Base-by-base conservation (phyloP, 2,113 vertebrate species). In the Microtus pennsylvanicus region DNA sequence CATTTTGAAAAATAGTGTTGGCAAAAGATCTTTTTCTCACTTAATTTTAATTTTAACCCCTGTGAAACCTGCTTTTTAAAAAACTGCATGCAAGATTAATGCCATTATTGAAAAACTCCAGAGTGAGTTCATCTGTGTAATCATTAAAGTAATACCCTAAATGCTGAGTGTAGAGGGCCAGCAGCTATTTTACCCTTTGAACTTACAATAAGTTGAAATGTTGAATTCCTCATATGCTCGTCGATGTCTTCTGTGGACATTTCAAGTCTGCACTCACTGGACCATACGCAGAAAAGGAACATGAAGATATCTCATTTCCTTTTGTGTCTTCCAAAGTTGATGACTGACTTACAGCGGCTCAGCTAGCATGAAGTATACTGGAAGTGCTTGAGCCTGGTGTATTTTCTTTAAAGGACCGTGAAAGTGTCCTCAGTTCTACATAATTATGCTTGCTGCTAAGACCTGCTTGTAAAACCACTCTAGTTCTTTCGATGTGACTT, bases 171-270 rank as follows among this genome's bases (percentile, higher is more conserved):
- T 86, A 85, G 26, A 93, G 78, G 33, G 13, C 10, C 69, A 75
- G 55, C 38, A 83, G 90, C 35, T 4, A 75, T 94, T 95, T 90
- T 85, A 72, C 33, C 80, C 13, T 89, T 21, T 22, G 52, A 47
- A 67, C 50, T 52, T 87, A 83, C 3, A 94, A 70, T 87, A 12
- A 65, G 92, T 95, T 95, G 16, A 74, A 94, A 78, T 80, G 69
- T 80, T 77, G 89, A 90, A n/a, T 93, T 97, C 9, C n/a, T 94
- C 55, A 94, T 75, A 89, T 96, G 72, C 96, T 93, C 95, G 35
- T 69, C 89, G 72, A 35, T 93, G 50, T 90, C 93, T 94, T 38
- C 52, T 94, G 5, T 75, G 91, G 28, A 5, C n/a, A 93, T 95
- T 98, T 97, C 16, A 92, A 26, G 83, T 65, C 1, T 86, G 1